Base-by-base conservation (phyloP, 2,888 invertebrate genomes). In the Andrena praecox region DNA sequence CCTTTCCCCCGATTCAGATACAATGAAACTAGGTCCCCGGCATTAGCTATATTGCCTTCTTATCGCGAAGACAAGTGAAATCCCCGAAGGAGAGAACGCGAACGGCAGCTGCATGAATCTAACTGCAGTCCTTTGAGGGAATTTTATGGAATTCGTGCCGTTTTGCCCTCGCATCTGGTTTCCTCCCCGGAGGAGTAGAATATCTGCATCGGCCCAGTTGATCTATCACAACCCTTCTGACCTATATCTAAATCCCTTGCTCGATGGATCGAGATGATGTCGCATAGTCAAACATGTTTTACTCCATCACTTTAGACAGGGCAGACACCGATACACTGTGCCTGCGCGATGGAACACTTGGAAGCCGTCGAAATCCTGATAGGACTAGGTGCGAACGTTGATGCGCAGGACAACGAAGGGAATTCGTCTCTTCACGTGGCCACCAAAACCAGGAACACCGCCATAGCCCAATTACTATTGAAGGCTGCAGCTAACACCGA, bases 381-480 rank as follows among this genome's bases (percentile, higher is more conserved):
- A 64, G 94, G 95, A 74, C 94, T 96, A 27, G 96, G 96, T 12
- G 96, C 96, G 0, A 95, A 96, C 78, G 95, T 96, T 88, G 96
- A 97, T 90, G 96, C 96, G 42, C 95, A 95, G 80, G 97, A 97
- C 91, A 95, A 95, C 88, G 96, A 96, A 20, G 97, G 97, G 16
- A 96, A 95, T 88, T 96, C 97, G 5, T 96, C 97, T 0, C 95
- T 98, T 35, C 97, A 97, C 91, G 95, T 97, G 69, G 97, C 97
- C 0, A 96, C 97, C 0, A 96, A 97, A 87, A 96, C 96, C 90
- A 96, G 97, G 85, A 96, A 97, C 90, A 96, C 97, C 0, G 96
- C 96, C 85, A 95, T 97, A 24, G 97, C 97, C n/a, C 95, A 96
- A 84, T 94, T 96, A 62, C 94, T 98, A 68, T 94, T 97, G 66